Evolutionary conservation across 2,797 vertebrate species (phyloP).

Genomic region (Poecile montanus): DNA sequence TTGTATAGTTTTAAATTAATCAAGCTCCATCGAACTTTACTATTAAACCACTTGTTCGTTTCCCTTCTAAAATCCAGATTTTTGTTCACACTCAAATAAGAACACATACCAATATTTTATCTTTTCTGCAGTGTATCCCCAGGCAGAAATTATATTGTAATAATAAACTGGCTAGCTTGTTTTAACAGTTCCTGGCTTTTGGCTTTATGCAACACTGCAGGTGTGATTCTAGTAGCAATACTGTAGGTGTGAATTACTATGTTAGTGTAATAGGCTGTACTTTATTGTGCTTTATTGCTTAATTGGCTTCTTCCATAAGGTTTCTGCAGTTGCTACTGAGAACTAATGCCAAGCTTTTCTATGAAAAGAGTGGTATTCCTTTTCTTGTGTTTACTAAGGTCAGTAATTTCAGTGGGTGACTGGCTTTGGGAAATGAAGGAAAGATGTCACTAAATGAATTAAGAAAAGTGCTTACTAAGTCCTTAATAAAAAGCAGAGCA

Average conservation of each 20-base stretch:
- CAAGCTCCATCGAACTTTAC: background rate
- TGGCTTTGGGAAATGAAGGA: background rate
- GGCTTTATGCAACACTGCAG: slow-evolving; percentile 34
- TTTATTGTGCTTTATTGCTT: slow-evolving; percentile 43
- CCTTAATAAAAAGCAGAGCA: slow-evolving; percentile 29
- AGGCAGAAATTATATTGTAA: slow-evolving; percentile 47
- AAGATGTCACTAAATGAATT: slow-evolving; percentile 32
- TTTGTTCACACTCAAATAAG: slow-evolving; percentile 52
- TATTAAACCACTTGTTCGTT: background rate
- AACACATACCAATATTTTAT: slow-evolving; percentile 56
- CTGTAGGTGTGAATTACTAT: slow-evolving; percentile 42
- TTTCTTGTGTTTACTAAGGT: background rate
- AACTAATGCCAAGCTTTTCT: slow-evolving; percentile 13
- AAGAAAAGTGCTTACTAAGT: slow-evolving; percentile 4
- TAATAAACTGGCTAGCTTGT: slow-evolving; percentile 52
- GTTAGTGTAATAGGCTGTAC: slow-evolving; percentile 31
- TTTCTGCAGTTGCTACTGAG: slow-evolving; percentile 9
- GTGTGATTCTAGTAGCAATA: slow-evolving; percentile 44
- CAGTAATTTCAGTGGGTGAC: background rate
- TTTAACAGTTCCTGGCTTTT: slow-evolving; percentile 56
- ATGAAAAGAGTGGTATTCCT: background rate
- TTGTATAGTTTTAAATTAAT: slow-evolving; percentile 14
- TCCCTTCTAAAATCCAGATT: slow-evolving; percentile 44
- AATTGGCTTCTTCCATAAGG: slow-evolving; percentile 30
- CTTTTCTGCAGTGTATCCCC: slow-evolving; percentile 36